Evolutionary conservation across 2,797 vertebrate species (phyloP), one percentile per base, ranked within the genome.

Genomic region (Hydrocynus forskahlii): DNA sequence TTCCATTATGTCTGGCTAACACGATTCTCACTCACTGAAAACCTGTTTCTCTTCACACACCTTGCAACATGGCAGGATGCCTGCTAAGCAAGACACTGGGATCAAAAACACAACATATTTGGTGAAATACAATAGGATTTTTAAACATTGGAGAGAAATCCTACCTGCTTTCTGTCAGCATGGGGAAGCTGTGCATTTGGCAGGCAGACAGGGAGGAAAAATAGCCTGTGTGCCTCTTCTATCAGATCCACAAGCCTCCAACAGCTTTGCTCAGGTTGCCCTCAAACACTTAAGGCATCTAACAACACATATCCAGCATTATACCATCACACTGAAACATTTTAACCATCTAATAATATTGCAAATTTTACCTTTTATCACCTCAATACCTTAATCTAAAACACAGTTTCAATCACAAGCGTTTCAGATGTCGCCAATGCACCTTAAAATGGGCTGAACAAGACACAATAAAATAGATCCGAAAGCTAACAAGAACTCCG

Each of bases 131-230:
- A 52, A 7, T 8, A 16, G 12, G 48, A 52, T 12, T 14, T 35
- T 35, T 35, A 1, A 55, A 16, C 7, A 17, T 1, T 12, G 2
- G 23, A 8, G n/a, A 45, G 50, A 55, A 10, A 17, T 70, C 80
- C 83, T 86, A 90, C 89, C 89, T 90, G 89, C 75, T 89, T 86
- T 90, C 88, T 72, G 88, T 84, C 84, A 86, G 84, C 89, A 90
- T 90, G 68, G 84, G 81, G 63, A 81, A 43, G 45, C 67, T 67
- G 83, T 87, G 84, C 72, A 85, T 75, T 59, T 68, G 73, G 48
- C 16, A 74, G 60, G 55, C 66, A 16, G 7, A 50, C 52, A 60
- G 40, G 68, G 62, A 74, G 62, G n/a, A 48, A 35, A 35, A 35
- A 35, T 2, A 0, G 4, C 7, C 14, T 19, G 5, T 25, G 52